These are phyloP conservation scores for Tor tambroides DNA, from an alignment of 2,113 vertebrate genomes.

Conservation along the genomic window DNA sequence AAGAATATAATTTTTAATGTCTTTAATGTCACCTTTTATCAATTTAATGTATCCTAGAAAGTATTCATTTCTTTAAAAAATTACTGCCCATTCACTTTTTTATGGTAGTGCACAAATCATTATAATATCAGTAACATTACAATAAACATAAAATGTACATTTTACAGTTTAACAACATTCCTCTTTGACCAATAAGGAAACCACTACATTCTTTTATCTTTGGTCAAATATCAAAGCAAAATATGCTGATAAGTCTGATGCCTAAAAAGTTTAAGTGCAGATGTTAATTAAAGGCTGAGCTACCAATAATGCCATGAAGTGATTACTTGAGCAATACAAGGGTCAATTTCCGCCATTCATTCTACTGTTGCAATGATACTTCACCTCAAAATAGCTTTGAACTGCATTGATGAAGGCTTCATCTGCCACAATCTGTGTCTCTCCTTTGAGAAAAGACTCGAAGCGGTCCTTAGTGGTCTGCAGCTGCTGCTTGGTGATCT, in stretches of 20 bases:
- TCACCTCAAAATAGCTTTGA: slow-evolving; percentile 98
- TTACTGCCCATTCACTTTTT: not conserved
- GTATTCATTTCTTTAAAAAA: no score
- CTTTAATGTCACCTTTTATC: not conserved
- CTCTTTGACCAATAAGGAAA: not conserved
- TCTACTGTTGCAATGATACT: slow-evolving; percentile 16
- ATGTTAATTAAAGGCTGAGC: not conserved
- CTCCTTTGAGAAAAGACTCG: slow-evolving; percentile 98
- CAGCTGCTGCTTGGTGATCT: slow-evolving; percentile 98
- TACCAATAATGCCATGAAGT: not conserved
- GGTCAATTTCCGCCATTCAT: not conserved
- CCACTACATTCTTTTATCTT: not conserved
- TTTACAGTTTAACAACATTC: not conserved
- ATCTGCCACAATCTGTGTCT: slow-evolving; percentile 99
- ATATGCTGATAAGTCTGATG: not conserved
- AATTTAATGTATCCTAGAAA: not conserved
- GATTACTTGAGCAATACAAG: not conserved
- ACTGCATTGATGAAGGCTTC: slow-evolving; percentile 99
- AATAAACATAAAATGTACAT: not conserved
- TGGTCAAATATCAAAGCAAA: not conserved
- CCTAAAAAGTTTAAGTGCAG: no score
- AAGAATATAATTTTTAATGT: not conserved
- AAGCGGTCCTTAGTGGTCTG: slow-evolving; percentile 98
- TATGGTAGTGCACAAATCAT: not conserved
- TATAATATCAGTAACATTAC: not conserved